Conservation (phyloP, 2,797 vertebrate genomes). For the Brachyrhaphis roseni region DNA sequence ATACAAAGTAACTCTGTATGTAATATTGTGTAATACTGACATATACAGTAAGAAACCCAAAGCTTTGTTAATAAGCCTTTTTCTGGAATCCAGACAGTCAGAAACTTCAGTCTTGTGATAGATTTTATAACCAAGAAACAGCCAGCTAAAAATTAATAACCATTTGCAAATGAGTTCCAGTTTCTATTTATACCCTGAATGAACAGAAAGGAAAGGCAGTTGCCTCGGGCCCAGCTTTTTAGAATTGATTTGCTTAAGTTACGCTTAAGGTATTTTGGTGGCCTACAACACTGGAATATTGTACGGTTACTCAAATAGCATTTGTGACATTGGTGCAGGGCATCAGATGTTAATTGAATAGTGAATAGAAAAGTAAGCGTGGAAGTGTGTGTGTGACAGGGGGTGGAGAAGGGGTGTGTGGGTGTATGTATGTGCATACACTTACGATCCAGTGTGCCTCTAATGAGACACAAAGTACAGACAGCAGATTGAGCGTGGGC, state of each 20-base stretch:
- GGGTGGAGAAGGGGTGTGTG: background rate
- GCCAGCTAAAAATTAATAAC: constrained; percentile 52
- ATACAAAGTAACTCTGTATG: background rate
- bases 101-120: constrained; percentile 23
- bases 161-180: constrained; percentile 61
- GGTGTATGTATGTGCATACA: constrained; percentile 26
- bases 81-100: constrained; percentile 24
- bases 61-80: background rate
- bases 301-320: constrained; percentile 56
- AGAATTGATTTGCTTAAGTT: constrained; percentile 60
- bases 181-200: constrained; percentile 64
- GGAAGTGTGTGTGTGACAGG: background rate
- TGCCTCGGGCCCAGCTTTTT: constrained; percentile 41
- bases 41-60: constrained; percentile 1
- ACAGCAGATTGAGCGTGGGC: constrained; percentile 73
- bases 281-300: constrained; percentile 55
- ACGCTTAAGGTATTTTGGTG: constrained; percentile 44
- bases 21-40: background rate
- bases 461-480: constrained; percentile 75
- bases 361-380: constrained; percentile 30
- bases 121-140: constrained; percentile 55
- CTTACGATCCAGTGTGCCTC: constrained; percentile 64
- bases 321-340: constrained; percentile 50
- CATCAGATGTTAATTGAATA: constrained; percentile 56
- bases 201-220: constrained; percentile 46